Percentiles rank a stretch among this genome's conserved stretches.
Evolutionary conservation across 1,140 invertebrate species (phyloP).

Genomic region (Neodiprion pinetum): DNA sequence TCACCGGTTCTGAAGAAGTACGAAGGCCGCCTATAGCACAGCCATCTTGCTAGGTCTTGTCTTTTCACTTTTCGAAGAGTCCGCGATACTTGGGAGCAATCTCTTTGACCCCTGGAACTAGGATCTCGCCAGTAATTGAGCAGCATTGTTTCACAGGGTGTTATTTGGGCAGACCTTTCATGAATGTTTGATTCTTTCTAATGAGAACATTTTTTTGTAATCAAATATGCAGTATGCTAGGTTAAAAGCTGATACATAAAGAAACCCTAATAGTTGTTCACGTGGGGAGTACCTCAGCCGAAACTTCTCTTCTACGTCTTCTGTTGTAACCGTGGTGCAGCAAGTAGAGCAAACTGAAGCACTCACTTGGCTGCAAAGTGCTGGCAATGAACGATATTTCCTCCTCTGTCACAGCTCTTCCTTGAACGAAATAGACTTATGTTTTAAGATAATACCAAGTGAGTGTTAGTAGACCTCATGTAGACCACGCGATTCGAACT

Average conservation of each 20-base stretch:
- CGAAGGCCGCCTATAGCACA: neutral
- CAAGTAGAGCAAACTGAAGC: neutral
- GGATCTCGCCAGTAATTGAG: conserved; percentile 1
- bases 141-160: neutral
- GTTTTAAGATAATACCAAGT: too few relatives aligned
- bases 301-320: neutral
- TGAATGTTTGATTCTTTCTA: neutral
- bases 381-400: neutral
- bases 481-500: neutral
- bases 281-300: neutral
- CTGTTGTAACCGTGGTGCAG: neutral
- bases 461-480: too few relatives aligned
- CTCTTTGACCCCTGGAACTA: neutral
- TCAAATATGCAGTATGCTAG: neutral
- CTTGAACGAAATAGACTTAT: neutral
- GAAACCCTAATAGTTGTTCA: too few relatives aligned
- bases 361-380: neutral
- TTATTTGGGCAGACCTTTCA: neutral
- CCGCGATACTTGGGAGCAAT: neutral
- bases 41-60: neutral
- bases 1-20: neutral
- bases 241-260: too few relatives aligned
- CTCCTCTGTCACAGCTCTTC: conserved; percentile 2
- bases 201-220: neutral
- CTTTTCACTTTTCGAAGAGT: neutral